Evolutionary conservation across 2,113 vertebrate species (phyloP).

Genomic region (Notechis scutatus): DNA sequence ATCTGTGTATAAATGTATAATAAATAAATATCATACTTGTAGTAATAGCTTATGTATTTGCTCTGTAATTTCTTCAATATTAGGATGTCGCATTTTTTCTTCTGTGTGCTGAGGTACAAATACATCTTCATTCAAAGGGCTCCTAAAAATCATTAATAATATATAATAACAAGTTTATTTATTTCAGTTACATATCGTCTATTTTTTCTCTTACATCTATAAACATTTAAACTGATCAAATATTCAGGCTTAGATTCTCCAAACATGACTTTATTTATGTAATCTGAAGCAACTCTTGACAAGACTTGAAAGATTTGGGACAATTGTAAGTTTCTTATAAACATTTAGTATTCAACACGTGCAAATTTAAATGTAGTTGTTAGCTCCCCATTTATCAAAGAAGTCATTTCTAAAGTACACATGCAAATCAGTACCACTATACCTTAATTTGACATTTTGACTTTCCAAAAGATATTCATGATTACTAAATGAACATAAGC

Average conservation of each 20-base stretch:
- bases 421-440: not conserved
- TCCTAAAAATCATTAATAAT: constrained; percentile 67
- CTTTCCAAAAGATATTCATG: not conserved
- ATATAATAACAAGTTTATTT: constrained; percentile 15
- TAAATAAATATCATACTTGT: constrained; percentile 72
- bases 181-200: not conserved
- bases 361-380: not conserved
- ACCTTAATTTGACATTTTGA: not conserved
- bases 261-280: constrained; percentile 13
- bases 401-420: not conserved
- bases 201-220: not conserved
- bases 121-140: constrained; percentile 92
- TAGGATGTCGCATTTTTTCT: constrained; percentile 75
- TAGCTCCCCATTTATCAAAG: not conserved
- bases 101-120: constrained; percentile 73
- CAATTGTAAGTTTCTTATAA: constrained; percentile 25
- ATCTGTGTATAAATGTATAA: not conserved
- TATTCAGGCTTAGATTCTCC: not conserved
- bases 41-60: constrained; percentile 89
- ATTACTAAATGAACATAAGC: not conserved
- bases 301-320: constrained; percentile 6
- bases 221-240: constrained; percentile 7
- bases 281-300: constrained; percentile 20
- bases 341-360: not conserved
- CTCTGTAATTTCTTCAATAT: constrained; percentile 87